Conservation (phyloP, 2,888 invertebrate species). For the Scaptodrosophila latifasciaeformis region DNA sequence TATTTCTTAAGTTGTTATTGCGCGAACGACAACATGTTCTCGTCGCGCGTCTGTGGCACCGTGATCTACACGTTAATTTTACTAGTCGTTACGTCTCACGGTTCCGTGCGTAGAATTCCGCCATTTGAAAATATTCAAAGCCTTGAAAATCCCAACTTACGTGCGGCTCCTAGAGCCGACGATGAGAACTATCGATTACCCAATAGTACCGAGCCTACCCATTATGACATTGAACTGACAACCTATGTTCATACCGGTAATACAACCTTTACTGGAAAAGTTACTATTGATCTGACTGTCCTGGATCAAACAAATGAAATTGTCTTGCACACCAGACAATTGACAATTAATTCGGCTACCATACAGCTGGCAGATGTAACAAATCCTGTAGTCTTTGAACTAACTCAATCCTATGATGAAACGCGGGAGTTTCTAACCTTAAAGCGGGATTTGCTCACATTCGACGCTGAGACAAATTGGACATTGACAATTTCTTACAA, state of each 20-base stretch:
- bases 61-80: slow-evolving; percentile 25
- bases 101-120: slow-evolving; percentile 42
- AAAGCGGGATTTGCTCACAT: slow-evolving; percentile 16
- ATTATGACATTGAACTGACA: slow-evolving; percentile 75
- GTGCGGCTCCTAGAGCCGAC: slow-evolving; percentile 32
- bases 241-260: slow-evolving; percentile 63
- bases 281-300: slow-evolving; percentile 53
- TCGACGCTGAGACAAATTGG: slow-evolving; percentile 73
- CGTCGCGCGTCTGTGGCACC: no score
- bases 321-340: slow-evolving; percentile 58
- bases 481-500: slow-evolving; percentile 77
- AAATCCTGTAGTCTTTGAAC: slow-evolving; percentile 6
- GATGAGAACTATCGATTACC: slow-evolving; percentile 77
- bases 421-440: slow-evolving; percentile 63
- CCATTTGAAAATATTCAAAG: slow-evolving; percentile 37
- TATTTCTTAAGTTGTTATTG: slow-evolving; percentile 1
- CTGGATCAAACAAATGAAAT: slow-evolving; percentile 37
- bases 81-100: slow-evolving; percentile 33
- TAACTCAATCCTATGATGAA: slow-evolving; percentile 21
- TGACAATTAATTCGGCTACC: slow-evolving; percentile 39
- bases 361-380: slow-evolving; percentile 26
- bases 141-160: slow-evolving; percentile 41
- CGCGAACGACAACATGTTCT: slow-evolving; percentile 36
- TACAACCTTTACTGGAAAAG: slow-evolving; percentile 53
- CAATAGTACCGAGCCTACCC: slow-evolving; percentile 76